phyloP scores from a whole-genome alignment of 1,140 invertebrate species.

The Drosophila nannoptera region DNA sequence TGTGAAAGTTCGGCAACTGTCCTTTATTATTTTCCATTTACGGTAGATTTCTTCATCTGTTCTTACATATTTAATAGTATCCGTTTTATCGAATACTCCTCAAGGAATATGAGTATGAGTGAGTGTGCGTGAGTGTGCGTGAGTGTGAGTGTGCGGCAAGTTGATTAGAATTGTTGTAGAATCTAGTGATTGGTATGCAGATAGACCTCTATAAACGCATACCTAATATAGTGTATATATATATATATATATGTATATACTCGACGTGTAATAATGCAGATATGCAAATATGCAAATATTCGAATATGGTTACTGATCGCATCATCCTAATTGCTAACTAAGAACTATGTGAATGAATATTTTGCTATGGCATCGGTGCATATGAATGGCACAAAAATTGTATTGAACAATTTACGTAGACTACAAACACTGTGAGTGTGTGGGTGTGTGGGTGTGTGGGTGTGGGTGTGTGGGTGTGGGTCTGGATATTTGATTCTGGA shows the following conservation, averaged over 20 bases:
- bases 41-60: no score
- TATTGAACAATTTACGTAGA: slow-evolving; percentile 33
- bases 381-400: slow-evolving; percentile 66
- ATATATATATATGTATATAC: background rate
- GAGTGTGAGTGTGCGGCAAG: no score
- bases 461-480: background rate
- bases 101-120: no score
- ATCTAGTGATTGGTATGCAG: no score
- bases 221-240: no score
- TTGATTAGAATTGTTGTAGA: no score
- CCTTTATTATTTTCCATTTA: no score
- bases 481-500: background rate
- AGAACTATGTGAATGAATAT: slow-evolving; percentile 35
- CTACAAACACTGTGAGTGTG: slow-evolving; percentile 17
- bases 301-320: slow-evolving; percentile 9
- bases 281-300: slow-evolving; percentile 18
- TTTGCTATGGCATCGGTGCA: slow-evolving; percentile 63
- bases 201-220: no score
- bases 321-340: slow-evolving; percentile 51
- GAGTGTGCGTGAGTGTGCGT: no score
- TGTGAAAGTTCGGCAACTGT: no score
- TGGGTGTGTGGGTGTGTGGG: slow-evolving; percentile 16
- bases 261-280: slow-evolving; percentile 14
- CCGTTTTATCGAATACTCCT: no score
- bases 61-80: no score